phyloP scores from a whole-genome alignment of 92 coral and sea anemone genomes.

The Siderastrea siderea region DNA sequence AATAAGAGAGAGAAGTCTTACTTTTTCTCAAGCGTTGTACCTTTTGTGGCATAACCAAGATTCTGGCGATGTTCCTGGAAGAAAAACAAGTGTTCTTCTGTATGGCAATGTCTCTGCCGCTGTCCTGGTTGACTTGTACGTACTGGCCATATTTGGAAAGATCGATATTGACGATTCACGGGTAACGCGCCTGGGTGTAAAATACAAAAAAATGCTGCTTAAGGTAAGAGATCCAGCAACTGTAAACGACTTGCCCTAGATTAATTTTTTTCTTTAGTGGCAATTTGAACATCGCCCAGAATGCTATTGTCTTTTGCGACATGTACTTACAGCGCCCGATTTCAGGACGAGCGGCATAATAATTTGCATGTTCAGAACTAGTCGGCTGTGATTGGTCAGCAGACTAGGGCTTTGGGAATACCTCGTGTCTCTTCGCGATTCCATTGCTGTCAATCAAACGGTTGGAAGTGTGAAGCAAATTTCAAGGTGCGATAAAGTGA shows the following conservation, averaged over 20 bases:
- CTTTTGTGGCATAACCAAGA: constrained; percentile 88
- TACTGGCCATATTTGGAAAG: constrained; percentile 34
- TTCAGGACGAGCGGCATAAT: no score
- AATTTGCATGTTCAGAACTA: no score
- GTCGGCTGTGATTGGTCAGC: no score
- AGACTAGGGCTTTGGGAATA: no score
- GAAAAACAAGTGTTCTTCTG: constrained; percentile 56
- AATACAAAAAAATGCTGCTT: constrained; percentile 7
- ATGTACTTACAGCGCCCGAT: no score
- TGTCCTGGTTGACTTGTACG: constrained; percentile 68
- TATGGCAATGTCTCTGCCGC: constrained; percentile 69
- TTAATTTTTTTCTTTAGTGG: no score
- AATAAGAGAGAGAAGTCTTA: constrained; percentile 58
- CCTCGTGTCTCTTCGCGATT: no score
- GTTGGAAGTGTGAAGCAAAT: no score
- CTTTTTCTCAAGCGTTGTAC: constrained; percentile 77
- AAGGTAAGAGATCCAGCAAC: neutral
- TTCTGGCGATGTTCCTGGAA: constrained; percentile 80
- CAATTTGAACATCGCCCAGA: no score
- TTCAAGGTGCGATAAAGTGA: no score
- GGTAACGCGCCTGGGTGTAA: constrained; percentile 25
- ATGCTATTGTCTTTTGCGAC: no score
- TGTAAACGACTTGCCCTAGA: neutral
- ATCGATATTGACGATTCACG: constrained; percentile 57
- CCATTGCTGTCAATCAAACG: no score